Conservation (phyloP, 1,140 invertebrate genomes). For the Anastatus disparis region DNA sequence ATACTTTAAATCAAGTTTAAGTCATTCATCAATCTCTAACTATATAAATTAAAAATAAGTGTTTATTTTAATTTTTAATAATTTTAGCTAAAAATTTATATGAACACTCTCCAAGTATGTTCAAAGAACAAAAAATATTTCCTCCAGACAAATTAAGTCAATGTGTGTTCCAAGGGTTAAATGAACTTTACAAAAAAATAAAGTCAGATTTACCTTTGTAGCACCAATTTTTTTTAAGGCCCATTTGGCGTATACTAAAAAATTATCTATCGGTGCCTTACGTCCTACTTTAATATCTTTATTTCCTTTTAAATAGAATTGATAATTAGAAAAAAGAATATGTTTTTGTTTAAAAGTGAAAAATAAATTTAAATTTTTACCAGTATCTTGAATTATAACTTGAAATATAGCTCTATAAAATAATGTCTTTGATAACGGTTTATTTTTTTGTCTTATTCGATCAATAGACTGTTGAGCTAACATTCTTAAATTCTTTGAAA, state of each 20-base stretch:
- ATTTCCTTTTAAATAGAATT: slow-evolving; percentile 52
- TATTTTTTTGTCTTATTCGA: slow-evolving; percentile 69
- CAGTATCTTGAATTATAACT: slow-evolving; percentile 67
- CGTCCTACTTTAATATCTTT: slow-evolving; percentile 66
- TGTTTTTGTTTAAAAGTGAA: slow-evolving; percentile 1
- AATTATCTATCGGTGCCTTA: slow-evolving; percentile 67
- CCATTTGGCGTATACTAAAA: slow-evolving; percentile 72
- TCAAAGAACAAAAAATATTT: too few species aligned
- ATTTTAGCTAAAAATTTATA: too few species aligned
- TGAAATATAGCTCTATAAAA: slow-evolving; percentile 82
- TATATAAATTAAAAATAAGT: too few species aligned
- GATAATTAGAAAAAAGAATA: slow-evolving; percentile 47
- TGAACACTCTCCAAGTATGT: too few species aligned
- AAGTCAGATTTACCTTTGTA: slow-evolving; percentile 46
- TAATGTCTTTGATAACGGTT: slow-evolving; percentile 72
- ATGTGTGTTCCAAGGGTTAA: too few species aligned
- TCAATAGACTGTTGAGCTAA: slow-evolving; percentile 82
- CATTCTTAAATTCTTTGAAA: slow-evolving; percentile 86
- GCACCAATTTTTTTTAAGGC: slow-evolving; percentile 69
- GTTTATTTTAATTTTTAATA: too few species aligned
- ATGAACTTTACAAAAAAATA: too few species aligned
- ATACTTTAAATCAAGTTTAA: too few species aligned
- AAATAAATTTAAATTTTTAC: slow-evolving; percentile 43
- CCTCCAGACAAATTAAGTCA: too few species aligned
- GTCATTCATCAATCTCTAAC: too few species aligned